phyloP scores from a whole-genome alignment of 1,140 invertebrate species.

The Zaprionus camerounensis region DNA sequence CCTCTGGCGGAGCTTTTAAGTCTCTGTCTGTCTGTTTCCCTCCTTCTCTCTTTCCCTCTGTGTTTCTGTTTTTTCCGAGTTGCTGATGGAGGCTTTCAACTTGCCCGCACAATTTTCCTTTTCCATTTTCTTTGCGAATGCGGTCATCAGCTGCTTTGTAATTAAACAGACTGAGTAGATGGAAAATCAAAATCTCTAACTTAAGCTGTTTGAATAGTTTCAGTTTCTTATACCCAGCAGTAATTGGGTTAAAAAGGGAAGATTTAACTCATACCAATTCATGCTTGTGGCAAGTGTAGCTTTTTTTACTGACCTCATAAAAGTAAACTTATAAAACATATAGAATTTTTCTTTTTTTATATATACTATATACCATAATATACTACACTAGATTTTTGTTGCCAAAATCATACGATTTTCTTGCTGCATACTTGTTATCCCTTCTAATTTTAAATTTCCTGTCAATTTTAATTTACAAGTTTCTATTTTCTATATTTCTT shows the following conservation, averaged over 20 bases:
- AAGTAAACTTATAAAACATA: too few relatives aligned
- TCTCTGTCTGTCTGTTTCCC: constrained; percentile 11
- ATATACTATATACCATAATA: too few relatives aligned
- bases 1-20: constrained; percentile 34
- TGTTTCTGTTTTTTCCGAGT: constrained; percentile 4
- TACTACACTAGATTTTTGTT: too few relatives aligned
- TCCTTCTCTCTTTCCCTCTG: not conserved
- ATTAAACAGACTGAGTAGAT: constrained; percentile 38
- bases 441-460: too few relatives aligned
- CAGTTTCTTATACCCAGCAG: constrained; percentile 1
- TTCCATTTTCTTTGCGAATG: constrained; percentile 79
- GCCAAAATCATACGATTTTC: too few relatives aligned
- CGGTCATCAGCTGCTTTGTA: constrained; percentile 54
- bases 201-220: not conserved
- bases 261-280: not conserved
- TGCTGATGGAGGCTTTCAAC: constrained; percentile 36
- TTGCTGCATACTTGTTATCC: too few relatives aligned
- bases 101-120: constrained; percentile 77
- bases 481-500: not conserved
- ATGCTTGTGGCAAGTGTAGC: not conserved
- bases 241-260: not conserved
- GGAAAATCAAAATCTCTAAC: constrained; percentile 32
- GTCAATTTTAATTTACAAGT: too few relatives aligned
- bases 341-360: too few relatives aligned
- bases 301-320: not conserved